Base-by-base conservation (phyloP, 2,797 vertebrate species). In the Leucoraja ocellata region DNA sequence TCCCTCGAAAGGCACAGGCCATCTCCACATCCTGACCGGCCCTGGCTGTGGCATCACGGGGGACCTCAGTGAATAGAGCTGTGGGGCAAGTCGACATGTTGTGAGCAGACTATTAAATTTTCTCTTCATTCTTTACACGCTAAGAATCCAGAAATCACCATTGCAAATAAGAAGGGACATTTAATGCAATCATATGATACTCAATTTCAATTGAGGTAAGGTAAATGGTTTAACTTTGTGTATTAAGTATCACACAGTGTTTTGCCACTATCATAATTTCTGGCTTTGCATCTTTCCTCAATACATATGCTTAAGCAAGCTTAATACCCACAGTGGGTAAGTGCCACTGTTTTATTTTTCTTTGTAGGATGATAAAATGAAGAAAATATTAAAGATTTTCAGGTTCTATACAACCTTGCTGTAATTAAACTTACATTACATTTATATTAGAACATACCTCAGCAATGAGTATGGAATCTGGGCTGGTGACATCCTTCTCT, bases 61-160 rank as follows among this genome's bases (percentile, higher is more conserved):
- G 98, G 7, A 97, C 97, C 96, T 99, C 98, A 2, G 98, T 99
- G 95, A 99, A 99, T 65, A 99, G 96, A 74, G 98, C 98, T 99
- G 96, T 0, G 65, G 74, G 93, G 18, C 2, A 79, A 93, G 61
- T 68, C 21, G 58, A 25, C 63, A 28, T 36, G 77, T 16, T 6
- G 71, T 54, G 23, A 93, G 71, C 23, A 10, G 16, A n/a, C 5
- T 36, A 2, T 58, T 14, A 13, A n/a, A 54, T n/a, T 84, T 4
- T 80, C 6, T 61, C 21, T 23, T 28, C 73, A 2, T 77, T 39
- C 18, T 46, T 81, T 46, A 36, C 77, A 14, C 7, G 18, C 28
- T 65, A 18, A 63, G 83, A 86, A 14, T 1, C 61, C n/a, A 36
- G 61, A 68, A 68, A 88, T 88, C 7, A 68, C n/a, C 21, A 16